Percentiles rank a stretch among this genome's conserved stretches.
phyloP scores from a whole-genome alignment of 2,888 invertebrate species.

The Aphidius colemani region DNA sequence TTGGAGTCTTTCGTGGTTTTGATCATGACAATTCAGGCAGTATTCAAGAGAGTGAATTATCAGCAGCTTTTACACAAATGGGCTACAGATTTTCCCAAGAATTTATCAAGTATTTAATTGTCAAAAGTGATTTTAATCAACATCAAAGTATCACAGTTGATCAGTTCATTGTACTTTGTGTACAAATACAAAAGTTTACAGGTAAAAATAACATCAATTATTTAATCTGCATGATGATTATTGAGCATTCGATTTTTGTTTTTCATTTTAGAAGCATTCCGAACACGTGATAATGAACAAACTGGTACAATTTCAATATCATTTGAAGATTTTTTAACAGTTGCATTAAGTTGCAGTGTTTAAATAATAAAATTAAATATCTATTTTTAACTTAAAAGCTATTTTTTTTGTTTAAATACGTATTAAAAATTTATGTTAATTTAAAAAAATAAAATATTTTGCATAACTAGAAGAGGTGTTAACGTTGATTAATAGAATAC shows the following conservation, averaged over 20 bases:
- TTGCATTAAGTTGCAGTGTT: slow-evolving; percentile 77
- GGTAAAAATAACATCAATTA: slow-evolving; percentile 41
- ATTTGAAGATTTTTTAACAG: slow-evolving; percentile 89
- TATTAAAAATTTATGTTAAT: neutral
- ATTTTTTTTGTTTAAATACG: neutral
- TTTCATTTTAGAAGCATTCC: slow-evolving; percentile 73
- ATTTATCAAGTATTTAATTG: slow-evolving; percentile 74
- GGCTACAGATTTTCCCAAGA: slow-evolving; percentile 83
- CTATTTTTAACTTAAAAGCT: slow-evolving; percentile 4
- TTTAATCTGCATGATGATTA: slow-evolving; percentile 6
- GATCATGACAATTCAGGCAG: slow-evolving; percentile 85
- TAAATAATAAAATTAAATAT: slow-evolving; percentile 42
- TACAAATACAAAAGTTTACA: slow-evolving; percentile 84
- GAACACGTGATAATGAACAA: slow-evolving; percentile 76
- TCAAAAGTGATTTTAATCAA: slow-evolving; percentile 70
- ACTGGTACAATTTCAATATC: slow-evolving; percentile 82
- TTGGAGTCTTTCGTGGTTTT: slow-evolving; percentile 80
- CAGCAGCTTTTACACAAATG: slow-evolving; percentile 82
- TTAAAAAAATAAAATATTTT: neutral
- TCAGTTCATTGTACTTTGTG: slow-evolving; percentile 85
- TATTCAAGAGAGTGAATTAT: slow-evolving; percentile 80
- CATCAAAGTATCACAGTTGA: slow-evolving; percentile 77
- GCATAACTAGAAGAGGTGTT: too few species aligned
- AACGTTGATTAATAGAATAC: too few species aligned
- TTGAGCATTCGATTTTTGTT: slow-evolving; percentile 15